Evolutionary conservation across 1,140 invertebrate genomes (phyloP), one percentile per base, ranked within the genome.

Genomic region (Neoseiulus cucumeris): DNA sequence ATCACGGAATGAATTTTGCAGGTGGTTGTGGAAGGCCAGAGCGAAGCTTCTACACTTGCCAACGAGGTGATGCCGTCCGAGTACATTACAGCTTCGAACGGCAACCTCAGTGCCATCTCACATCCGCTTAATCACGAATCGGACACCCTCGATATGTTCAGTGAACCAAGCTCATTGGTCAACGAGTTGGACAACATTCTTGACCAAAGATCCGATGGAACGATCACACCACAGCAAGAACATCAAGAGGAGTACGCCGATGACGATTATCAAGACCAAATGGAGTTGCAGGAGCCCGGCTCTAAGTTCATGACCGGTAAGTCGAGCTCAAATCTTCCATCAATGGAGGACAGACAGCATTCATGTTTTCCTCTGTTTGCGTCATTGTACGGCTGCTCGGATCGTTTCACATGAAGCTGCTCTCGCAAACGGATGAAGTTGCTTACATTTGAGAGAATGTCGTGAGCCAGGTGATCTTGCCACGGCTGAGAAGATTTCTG

Each of bases 31-130:
- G 51, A 59, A 20, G 51, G 51, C 6, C 51, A 59, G 51, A 59
- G 51, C 22, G 51, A 59, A 25, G 51, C 51, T 2, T 59, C 51
- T 25, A 59, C 51, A 59, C 22, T 59, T 25, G 51, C 51, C 51
- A 59, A 59, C 22, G 51, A 59, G 51, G 14, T 59, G 51, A 59
- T 59, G 51, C 51, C 51, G 51, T 59, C 51, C 51, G 51, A 59
- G 22, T 59, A 59, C 9, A 59, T 59, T 2, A 59, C 51, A 1
- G 51, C 51, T 25, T 59, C 51, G 51, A 59, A 59, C 9, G 51
- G 51, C 22, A 33, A 59, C 22, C 51, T 59, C 22, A 59, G 51
- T 33, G 33, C 25, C 22, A 59, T 59, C 22, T 59, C 51, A 59
- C 51, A 59, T 25, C 51, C 51, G 22, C 51, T 59, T 2, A 12